These are phyloP conservation scores for Hozukius guyotensis DNA, from an alignment of 2,797 vertebrate species.

Conservation along the genomic window DNA sequence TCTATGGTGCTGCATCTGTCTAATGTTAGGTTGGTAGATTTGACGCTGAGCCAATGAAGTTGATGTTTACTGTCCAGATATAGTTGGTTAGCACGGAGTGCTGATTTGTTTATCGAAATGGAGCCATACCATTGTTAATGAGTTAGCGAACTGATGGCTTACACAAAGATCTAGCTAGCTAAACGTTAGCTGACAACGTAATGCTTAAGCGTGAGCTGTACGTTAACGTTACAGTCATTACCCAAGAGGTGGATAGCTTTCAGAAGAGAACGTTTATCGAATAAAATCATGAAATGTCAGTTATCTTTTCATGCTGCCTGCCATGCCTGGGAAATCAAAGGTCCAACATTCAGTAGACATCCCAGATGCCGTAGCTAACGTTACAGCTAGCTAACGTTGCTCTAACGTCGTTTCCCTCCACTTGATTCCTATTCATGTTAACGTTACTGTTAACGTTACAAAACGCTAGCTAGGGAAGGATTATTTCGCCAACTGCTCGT, in stretches of 20 bases:
- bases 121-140: neutral
- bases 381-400: slow-evolving; percentile 21
- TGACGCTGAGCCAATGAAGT: neutral
- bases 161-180: neutral
- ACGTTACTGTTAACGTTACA: neutral
- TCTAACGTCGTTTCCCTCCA: slow-evolving; percentile 62
- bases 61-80: neutral
- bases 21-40: neutral
- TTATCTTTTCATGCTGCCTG: neutral
- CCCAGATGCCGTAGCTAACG: neutral
- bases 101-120: neutral
- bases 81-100: neutral
- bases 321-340: neutral
- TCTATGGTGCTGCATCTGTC: neutral
- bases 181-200: neutral
- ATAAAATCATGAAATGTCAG: neutral
- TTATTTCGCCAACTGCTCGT: neutral
- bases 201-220: neutral
- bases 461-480: accelerated
- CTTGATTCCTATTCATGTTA: neutral
- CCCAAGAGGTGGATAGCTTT: accelerated
- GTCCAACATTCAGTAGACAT: neutral
- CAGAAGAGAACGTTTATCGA: neutral
- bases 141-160: too few species aligned
- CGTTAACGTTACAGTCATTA: neutral